phyloP scores from a whole-genome alignment of 2,113 vertebrate genomes.

The Campylomormyrus tamandua region DNA sequence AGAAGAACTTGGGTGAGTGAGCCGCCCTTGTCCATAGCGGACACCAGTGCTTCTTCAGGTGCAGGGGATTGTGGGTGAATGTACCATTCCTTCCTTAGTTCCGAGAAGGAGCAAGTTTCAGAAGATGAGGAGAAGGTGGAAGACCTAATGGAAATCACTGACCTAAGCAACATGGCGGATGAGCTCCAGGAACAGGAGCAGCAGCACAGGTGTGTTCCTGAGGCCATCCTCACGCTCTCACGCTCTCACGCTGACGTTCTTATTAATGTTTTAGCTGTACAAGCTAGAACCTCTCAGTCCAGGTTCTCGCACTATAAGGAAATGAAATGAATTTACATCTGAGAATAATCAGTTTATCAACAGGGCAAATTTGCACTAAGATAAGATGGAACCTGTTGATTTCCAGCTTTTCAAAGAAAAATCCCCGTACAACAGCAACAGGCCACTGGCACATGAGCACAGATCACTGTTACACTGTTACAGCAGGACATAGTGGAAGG shows the following conservation, averaged over 20 bases:
- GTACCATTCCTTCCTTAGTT: conserved; percentile 49
- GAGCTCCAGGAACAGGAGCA: conserved; percentile 91
- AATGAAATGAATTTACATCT: neutral
- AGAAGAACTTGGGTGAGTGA: conserved; percentile 77
- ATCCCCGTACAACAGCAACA: neutral
- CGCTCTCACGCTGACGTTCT: neutral
- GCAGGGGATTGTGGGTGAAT: neutral
- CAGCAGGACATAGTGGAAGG: neutral
- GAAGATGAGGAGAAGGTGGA: conserved; percentile 72
- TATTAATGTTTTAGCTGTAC: neutral
- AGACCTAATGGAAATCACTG: conserved; percentile 87
- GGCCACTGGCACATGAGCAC: neutral
- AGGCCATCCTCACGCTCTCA: neutral
- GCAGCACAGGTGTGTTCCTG: conserved; percentile 75
- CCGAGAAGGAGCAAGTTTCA: conserved; percentile 73
- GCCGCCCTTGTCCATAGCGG: neutral
- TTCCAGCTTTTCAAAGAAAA: neutral
- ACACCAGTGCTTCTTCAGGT: neutral
- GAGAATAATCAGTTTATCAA: neutral
- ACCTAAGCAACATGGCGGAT: conserved; percentile 89
- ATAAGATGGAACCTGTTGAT: neutral
- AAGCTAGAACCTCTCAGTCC: neutral
- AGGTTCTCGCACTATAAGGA: neutral
- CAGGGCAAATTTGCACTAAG: neutral
- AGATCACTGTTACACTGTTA: neutral